These are phyloP conservation scores for Dermolepida albohirtum DNA, from an alignment of 2,888 invertebrate genomes.

Conservation along the genomic window DNA sequence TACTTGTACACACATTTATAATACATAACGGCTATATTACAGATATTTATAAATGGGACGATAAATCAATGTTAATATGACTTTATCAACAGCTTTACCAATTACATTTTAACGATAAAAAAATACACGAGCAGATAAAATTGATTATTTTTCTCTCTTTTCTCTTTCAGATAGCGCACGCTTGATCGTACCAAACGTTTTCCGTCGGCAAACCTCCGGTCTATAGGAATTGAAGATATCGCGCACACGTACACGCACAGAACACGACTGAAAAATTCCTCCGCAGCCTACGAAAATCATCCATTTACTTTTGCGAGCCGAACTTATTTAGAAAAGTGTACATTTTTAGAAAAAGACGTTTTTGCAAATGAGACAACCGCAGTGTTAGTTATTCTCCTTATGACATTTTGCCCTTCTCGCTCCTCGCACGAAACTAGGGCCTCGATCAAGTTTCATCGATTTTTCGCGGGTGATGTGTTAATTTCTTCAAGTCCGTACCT, in stretches of 20 bases:
- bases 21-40: no score
- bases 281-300: no score
- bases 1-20: no score
- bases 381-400: no score
- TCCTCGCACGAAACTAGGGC: no score
- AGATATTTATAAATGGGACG: background rate
- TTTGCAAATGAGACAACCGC: no score
- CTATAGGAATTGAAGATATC: constrained; percentile 41
- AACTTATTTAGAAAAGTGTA: no score
- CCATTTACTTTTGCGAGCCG: no score
- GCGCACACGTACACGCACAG: background rate
- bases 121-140: no score
- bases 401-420: no score
- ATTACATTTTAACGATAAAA: constrained; percentile 20
- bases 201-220: constrained; percentile 43
- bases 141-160: constrained; percentile 3
- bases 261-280: no score
- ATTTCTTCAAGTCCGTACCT: constrained; percentile 44
- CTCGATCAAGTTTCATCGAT: constrained; percentile 6
- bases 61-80: constrained; percentile 26
- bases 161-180: constrained; percentile 43
- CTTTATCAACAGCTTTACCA: background rate
- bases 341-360: no score
- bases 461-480: constrained; percentile 57
- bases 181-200: constrained; percentile 39